phyloP scores from a whole-genome alignment of 2,888 invertebrate genomes.

The Monoplex corrugatus region DNA sequence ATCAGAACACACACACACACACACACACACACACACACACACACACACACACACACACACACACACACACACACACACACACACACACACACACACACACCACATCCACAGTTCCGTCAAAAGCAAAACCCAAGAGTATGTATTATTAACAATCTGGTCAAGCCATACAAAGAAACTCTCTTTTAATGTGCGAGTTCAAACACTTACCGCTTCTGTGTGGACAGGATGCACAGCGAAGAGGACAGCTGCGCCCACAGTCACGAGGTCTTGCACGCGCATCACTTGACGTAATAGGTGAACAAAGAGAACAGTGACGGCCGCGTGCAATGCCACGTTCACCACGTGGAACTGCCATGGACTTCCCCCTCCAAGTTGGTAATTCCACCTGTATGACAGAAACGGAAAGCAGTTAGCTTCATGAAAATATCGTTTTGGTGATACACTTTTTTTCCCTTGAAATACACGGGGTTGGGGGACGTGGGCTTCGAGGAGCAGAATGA shows the following conservation, averaged over 20 bases:
- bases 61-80: slow-evolving; percentile 21
- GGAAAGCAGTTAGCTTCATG: background rate
- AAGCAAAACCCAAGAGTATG: background rate
- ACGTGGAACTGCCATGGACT: slow-evolving; percentile 72
- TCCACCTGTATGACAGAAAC: slow-evolving; percentile 67
- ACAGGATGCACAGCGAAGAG: slow-evolving; percentile 78
- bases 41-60: background rate
- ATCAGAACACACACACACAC: slow-evolving; percentile 22
- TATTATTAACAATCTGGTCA: background rate
- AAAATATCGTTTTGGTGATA: too few species aligned
- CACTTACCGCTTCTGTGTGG: slow-evolving; percentile 84
- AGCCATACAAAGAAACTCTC: background rate
- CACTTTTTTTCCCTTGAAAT: too few species aligned
- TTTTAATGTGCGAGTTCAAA: too few species aligned
- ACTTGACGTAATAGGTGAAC: slow-evolving; percentile 64
- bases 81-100: background rate
- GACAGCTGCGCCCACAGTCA: slow-evolving; percentile 74
- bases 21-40: slow-evolving; percentile 34
- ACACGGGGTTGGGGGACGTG: too few species aligned
- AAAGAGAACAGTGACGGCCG: slow-evolving; percentile 68
- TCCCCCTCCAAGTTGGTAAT: slow-evolving; percentile 66
- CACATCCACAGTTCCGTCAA: background rate
- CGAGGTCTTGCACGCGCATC: slow-evolving; percentile 59
- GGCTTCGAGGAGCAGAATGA: too few species aligned
- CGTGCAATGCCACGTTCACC: slow-evolving; percentile 74